Percentiles rank a stretch among this genome's conserved stretches.
Evolutionary conservation across 2,888 invertebrate genomes (phyloP).

Genomic region (Balanococcus diminutus): DNA sequence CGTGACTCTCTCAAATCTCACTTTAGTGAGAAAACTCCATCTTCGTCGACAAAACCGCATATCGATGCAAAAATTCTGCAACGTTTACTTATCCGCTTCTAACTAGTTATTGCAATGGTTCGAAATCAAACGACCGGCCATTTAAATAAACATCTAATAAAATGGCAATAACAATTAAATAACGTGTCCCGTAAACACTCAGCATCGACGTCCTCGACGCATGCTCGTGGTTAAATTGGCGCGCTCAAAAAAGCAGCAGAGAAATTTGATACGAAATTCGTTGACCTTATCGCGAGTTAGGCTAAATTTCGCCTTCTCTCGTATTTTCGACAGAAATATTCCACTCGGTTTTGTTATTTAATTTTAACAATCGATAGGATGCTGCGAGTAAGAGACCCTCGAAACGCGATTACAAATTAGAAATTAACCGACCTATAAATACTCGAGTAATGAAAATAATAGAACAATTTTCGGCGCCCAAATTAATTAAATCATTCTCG

Average conservation of each 20-base stretch:
- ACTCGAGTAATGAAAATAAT: background rate
- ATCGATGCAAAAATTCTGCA: constrained; percentile 11
- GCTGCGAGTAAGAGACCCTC: background rate
- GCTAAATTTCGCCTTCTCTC: background rate
- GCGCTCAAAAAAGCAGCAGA: background rate
- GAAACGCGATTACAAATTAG: constrained; percentile 12
- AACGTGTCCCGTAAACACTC: background rate
- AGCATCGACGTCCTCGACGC: background rate
- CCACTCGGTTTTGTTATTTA: background rate
- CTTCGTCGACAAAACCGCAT: no score
- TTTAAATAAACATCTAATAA: background rate
- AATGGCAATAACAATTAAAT: background rate
- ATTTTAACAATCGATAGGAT: background rate
- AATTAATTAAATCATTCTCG: constrained; percentile 18
- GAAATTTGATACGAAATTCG: background rate
- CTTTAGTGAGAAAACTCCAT: no score
- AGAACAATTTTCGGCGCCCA: background rate
- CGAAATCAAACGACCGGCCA: background rate
- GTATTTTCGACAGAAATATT: background rate
- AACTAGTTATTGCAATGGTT: constrained; percentile 13
- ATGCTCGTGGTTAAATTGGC: background rate
- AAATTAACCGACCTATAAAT: background rate
- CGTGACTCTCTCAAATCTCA: no score
- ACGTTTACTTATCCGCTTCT: background rate
- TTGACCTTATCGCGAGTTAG: background rate